Conservation (phyloP, 2,797 vertebrate genomes). For the Sebastes vulpes region DNA sequence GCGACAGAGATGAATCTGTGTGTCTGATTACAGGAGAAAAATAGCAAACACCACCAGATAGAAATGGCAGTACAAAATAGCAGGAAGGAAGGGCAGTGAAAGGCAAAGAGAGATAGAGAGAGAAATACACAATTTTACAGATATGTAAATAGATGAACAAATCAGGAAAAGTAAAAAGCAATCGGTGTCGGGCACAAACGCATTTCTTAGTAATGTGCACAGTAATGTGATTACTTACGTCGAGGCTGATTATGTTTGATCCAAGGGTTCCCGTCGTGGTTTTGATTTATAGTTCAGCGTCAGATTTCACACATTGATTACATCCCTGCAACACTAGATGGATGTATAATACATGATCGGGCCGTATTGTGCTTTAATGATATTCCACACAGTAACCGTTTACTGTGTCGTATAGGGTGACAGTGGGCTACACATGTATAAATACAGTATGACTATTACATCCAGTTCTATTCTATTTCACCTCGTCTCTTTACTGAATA, state of each 20-base stretch:
- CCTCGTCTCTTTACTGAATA: neutral
- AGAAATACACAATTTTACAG: neutral
- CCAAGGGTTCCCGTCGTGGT: neutral
- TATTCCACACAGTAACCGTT: neutral
- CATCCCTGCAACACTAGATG: neutral
- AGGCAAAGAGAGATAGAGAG: neutral
- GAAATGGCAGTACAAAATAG: slow-evolving; percentile 55
- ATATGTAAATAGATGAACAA: slow-evolving; percentile 1
- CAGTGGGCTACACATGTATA: neutral
- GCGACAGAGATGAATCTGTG: slow-evolving; percentile 81
- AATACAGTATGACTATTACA: neutral
- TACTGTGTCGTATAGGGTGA: neutral
- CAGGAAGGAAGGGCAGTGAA: slow-evolving; percentile 1
- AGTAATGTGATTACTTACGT: neutral
- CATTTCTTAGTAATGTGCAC: neutral
- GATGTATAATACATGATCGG: neutral
- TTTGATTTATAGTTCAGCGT: slow-evolving; percentile 1
- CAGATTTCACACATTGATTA: neutral
- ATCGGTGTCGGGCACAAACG: neutral
- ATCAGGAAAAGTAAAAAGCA: neutral
- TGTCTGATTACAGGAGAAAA: slow-evolving; percentile 79
- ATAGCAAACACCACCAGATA: slow-evolving; percentile 61
- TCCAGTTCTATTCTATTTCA: neutral
- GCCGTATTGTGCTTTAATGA: neutral
- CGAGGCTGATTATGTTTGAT: neutral